A percentile compares a stretch with the other conserved stretches of the same genome.
phyloP scores from a whole-genome alignment of 2,888 invertebrate species.

The Leptinotarsa juncta region DNA sequence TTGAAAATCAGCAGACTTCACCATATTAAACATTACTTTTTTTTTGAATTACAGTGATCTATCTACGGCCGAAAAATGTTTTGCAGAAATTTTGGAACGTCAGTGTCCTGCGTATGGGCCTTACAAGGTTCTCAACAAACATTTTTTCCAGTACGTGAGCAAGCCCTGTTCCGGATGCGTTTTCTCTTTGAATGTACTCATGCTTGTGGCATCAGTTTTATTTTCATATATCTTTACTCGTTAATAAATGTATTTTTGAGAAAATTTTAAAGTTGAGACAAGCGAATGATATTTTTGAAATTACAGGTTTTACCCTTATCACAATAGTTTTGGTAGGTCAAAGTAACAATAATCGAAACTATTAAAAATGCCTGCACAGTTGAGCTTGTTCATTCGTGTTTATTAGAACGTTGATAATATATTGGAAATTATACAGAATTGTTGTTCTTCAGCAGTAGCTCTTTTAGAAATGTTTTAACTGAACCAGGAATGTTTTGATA shows the following conservation, averaged over 20 bases:
- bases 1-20: neutral
- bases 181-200: constrained; percentile 28
- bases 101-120: constrained; percentile 33
- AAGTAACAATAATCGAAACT: too few species aligned
- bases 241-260: constrained; percentile 13
- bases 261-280: neutral
- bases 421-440: too few species aligned
- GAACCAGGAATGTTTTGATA: too few species aligned
- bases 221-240: constrained; percentile 31
- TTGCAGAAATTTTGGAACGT: constrained; percentile 23
- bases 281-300: too few species aligned
- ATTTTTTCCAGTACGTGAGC: constrained; percentile 41
- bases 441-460: too few species aligned
- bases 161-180: constrained; percentile 43
- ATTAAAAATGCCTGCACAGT: too few species aligned
- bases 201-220: constrained; percentile 36
- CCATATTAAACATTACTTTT: too few species aligned
- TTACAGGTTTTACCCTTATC: too few species aligned
- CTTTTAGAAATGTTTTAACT: too few species aligned
- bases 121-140: constrained; percentile 39
- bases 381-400: too few species aligned
- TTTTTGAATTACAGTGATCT: constrained; percentile 37
- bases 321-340: too few species aligned
- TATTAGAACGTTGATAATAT: too few species aligned
- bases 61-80: constrained; percentile 36